A percentile compares a stretch with the other conserved stretches of the same genome.
phyloP scores from a whole-genome alignment of 2,797 vertebrate genomes.

The Calcarius lapponicus region DNA sequence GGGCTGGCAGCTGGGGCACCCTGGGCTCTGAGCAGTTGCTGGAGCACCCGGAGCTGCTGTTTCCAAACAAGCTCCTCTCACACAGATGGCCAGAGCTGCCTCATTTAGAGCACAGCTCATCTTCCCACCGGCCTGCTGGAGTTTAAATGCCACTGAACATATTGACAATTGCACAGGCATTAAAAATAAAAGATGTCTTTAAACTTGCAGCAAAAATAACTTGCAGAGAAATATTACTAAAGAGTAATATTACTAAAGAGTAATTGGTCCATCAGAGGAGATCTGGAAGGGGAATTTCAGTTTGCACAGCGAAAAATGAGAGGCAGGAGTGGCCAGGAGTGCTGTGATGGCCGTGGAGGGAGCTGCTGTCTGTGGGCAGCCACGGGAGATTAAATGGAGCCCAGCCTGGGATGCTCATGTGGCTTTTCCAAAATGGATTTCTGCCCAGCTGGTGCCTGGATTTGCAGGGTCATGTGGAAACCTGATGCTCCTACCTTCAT shows the following conservation, averaged over 20 bases:
- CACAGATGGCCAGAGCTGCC: background rate
- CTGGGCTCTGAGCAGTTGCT: background rate
- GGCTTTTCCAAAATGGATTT: background rate
- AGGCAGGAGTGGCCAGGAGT: background rate
- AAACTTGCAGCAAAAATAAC: conserved; percentile 17
- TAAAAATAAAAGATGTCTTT: background rate
- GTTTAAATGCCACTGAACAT: conserved; percentile 20
- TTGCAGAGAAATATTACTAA: background rate
- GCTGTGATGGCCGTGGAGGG: background rate
- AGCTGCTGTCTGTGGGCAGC: background rate
- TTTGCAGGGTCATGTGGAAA: background rate
- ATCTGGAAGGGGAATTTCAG: background rate
- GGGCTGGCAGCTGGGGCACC: background rate
- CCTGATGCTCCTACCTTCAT: background rate
- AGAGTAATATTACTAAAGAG: background rate
- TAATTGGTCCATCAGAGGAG: background rate
- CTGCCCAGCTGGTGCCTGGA: background rate
- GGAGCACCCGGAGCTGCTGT: background rate
- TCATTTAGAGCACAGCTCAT: background rate
- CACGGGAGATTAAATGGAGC: background rate
- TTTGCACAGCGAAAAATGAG: background rate
- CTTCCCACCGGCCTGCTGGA: background rate
- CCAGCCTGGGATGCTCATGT: background rate
- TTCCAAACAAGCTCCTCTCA: background rate
- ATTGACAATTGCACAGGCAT: background rate